phyloP scores from a whole-genome alignment of 2,113 vertebrate species.

The Dipodomys spectabilis region DNA sequence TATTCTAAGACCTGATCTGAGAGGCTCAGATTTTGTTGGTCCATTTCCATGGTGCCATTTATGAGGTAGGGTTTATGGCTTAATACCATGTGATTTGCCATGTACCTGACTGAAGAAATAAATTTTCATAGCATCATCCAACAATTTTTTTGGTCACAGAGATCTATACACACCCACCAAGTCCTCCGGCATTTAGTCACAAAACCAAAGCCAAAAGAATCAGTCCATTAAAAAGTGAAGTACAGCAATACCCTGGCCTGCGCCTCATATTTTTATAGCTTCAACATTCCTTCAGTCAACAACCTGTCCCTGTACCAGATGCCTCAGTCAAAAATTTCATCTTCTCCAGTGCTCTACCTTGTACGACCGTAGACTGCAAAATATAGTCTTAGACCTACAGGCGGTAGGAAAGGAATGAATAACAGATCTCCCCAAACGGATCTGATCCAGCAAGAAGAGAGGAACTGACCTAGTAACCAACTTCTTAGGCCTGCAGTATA shows the following conservation, averaged over 20 bases:
- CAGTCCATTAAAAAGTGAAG: conserved; percentile 25
- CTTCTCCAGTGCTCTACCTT: not conserved
- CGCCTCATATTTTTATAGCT: conserved; percentile 10
- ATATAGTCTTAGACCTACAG: not conserved
- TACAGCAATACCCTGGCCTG: not conserved
- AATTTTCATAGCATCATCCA: conserved; percentile 69
- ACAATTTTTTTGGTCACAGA: not conserved
- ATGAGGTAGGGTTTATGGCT: conserved; percentile 76
- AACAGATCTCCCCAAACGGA: not conserved
- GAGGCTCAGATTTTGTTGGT: conserved; percentile 84
- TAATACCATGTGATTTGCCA: conserved; percentile 68
- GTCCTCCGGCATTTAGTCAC: conserved; percentile 34
- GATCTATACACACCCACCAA: conserved; percentile 65
- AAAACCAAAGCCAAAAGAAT: conserved; percentile 33
- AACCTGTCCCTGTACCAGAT: not conserved
- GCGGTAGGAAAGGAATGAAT: not conserved
- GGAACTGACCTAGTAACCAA: not conserved
- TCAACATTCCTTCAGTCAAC: not conserved
- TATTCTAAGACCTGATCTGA: conserved; percentile 84
- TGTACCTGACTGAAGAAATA: conserved; percentile 77
- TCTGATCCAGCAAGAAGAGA: not conserved
- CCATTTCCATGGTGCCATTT: conserved; percentile 84
- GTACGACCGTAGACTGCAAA: not conserved
- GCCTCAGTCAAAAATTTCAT: not conserved
- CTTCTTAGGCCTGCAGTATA: not conserved